phyloP scores from a whole-genome alignment of 2,113 vertebrate species.

The Sprattus sprattus region DNA sequence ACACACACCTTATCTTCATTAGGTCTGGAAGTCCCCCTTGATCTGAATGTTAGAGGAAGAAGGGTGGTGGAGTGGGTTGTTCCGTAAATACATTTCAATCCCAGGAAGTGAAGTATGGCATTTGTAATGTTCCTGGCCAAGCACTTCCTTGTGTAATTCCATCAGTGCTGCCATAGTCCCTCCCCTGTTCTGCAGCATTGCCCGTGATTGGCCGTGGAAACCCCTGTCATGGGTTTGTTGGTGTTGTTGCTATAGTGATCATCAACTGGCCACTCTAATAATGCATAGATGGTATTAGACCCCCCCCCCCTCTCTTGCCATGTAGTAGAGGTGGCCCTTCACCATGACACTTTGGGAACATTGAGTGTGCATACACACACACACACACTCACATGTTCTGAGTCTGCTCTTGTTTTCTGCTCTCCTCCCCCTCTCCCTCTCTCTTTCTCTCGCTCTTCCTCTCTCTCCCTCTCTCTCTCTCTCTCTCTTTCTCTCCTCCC shows the following conservation, averaged over 20 bases:
- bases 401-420: conserved; percentile 31
- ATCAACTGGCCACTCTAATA: background rate
- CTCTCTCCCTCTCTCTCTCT: too few relatives aligned
- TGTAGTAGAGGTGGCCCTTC: conserved; percentile 79
- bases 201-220: background rate
- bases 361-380: too few relatives aligned
- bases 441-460: conserved; percentile 77
- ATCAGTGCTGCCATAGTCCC: background rate
- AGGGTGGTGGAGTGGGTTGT: background rate
- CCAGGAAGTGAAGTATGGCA: background rate
- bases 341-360: conserved; percentile 69
- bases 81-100: background rate
- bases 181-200: background rate
- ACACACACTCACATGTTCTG: too few relatives aligned
- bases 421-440: conserved; percentile 53
- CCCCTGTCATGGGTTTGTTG: background rate
- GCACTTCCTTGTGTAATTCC: background rate
- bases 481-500: conserved; percentile 22
- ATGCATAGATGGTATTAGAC: background rate
- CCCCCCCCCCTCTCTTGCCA: conserved; percentile 44
- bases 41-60: background rate
- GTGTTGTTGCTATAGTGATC: background rate
- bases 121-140: background rate
- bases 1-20: background rate
- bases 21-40: background rate